Conservation (phyloP, 2,113 vertebrate genomes). For the Strix aluco region DNA sequence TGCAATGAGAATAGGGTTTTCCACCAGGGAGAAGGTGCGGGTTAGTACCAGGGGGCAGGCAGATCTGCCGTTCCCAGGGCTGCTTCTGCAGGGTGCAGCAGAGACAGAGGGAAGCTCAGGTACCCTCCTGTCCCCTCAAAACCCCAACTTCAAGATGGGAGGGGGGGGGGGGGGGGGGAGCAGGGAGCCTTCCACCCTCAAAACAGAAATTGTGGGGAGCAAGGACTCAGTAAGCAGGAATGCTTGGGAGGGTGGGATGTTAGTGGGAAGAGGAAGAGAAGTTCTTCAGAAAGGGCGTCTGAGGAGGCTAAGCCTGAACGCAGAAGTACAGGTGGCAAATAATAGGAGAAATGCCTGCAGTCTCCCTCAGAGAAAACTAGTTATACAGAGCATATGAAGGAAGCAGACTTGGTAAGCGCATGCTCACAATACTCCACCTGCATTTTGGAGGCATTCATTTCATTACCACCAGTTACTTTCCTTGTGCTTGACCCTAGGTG, state of each 20-base stretch:
- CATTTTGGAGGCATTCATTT: not conserved
- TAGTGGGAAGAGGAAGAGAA: not conserved
- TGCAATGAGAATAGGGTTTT: not conserved
- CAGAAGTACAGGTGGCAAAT: not conserved
- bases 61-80: fast-evolving
- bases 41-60: not conserved
- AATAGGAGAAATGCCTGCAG: not conserved
- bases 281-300: slow-evolving; percentile 7
- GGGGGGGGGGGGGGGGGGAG: not conserved
- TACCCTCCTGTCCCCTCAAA: not conserved
- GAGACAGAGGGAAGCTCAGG: not conserved
- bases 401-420: not conserved
- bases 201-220: slow-evolving; percentile 14
- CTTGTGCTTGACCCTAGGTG: not conserved
- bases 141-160: not conserved
- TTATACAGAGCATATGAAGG: not conserved
- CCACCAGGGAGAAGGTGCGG: not conserved
- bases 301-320: not conserved
- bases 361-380: not conserved
- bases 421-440: not conserved
- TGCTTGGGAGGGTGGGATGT: not conserved
- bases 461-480: not conserved
- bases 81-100: not conserved
- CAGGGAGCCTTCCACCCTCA: not conserved
- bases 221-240: not conserved